phyloP scores from a whole-genome alignment of 2,888 invertebrate species.

The Lasioglossum zephyrum region DNA sequence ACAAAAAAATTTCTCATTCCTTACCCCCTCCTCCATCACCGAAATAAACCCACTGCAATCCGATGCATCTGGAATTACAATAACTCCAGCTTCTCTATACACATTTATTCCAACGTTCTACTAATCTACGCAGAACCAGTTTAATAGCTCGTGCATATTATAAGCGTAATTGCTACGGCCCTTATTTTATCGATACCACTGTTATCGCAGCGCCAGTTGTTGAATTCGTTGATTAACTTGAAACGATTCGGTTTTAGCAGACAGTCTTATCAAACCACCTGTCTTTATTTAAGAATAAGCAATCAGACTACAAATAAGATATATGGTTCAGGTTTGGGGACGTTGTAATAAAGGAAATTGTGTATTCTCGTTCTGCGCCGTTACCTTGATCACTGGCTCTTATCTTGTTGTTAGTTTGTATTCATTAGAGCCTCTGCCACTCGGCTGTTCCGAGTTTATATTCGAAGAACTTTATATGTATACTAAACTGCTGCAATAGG shows the following conservation, averaged over 20 bases:
- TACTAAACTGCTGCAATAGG: neutral
- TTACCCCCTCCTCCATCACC: neutral
- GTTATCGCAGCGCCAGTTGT: conserved; percentile 61
- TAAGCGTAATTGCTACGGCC: conserved; percentile 52
- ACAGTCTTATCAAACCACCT: conserved; percentile 28
- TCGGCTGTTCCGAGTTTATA: neutral
- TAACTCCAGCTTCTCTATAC: neutral
- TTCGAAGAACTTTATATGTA: neutral
- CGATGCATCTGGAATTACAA: neutral
- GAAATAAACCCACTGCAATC: neutral
- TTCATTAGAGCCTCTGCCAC: neutral
- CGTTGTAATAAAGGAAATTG: neutral
- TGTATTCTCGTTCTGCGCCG: neutral
- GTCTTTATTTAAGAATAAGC: conserved; percentile 8
- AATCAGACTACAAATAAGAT: neutral
- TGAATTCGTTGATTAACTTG: conserved; percentile 44
- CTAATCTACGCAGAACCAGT: neutral
- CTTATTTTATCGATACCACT: conserved; percentile 74
- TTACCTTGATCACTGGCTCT: neutral
- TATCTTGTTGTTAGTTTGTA: neutral
- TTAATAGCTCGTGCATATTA: neutral
- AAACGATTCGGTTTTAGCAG: conserved; percentile 32
- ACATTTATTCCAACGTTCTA: neutral
- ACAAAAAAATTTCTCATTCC: neutral
- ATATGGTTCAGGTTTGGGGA: neutral